Conservation (phyloP, 2,888 invertebrate species). For the Cybosia mesomella region DNA sequence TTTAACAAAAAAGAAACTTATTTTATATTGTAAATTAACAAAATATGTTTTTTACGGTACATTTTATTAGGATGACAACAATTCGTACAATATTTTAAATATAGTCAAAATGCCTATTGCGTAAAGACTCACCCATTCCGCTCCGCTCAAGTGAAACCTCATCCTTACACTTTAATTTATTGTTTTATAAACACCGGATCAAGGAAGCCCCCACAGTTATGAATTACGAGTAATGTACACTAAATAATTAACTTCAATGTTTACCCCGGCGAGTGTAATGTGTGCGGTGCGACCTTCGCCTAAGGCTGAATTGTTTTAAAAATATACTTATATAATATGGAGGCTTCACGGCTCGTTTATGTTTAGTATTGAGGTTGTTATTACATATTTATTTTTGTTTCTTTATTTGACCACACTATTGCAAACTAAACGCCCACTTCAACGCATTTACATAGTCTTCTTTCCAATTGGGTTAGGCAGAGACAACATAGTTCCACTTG, state of each 20-base stretch:
- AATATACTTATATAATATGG: conserved; percentile 43
- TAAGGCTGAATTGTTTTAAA: conserved; percentile 31
- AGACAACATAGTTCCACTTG: too few species aligned
- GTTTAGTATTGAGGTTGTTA: conserved; percentile 29
- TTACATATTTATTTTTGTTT: conserved; percentile 9
- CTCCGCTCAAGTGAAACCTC: not conserved
- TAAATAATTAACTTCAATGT: conserved; percentile 41
- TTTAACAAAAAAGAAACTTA: too few species aligned
- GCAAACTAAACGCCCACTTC: too few species aligned
- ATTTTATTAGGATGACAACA: too few species aligned
- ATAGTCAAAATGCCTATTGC: too few species aligned
- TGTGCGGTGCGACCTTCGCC: conserved; percentile 32
- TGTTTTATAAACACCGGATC: conserved; percentile 42
- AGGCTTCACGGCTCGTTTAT: conserved; percentile 40
- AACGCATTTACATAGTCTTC: too few species aligned
- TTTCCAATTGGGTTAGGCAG: too few species aligned
- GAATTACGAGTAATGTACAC: conserved; percentile 28
- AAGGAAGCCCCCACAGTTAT: conserved; percentile 33
- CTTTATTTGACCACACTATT: not conserved
- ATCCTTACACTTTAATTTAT: conserved; percentile 12
- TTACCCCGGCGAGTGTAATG: conserved; percentile 15
- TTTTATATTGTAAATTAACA: too few species aligned
- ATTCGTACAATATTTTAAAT: too few species aligned
- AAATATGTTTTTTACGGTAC: too few species aligned
- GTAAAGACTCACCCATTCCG: not conserved